Conservation (phyloP, 1,140 invertebrate genomes). For the Potamilus streckersoni region DNA sequence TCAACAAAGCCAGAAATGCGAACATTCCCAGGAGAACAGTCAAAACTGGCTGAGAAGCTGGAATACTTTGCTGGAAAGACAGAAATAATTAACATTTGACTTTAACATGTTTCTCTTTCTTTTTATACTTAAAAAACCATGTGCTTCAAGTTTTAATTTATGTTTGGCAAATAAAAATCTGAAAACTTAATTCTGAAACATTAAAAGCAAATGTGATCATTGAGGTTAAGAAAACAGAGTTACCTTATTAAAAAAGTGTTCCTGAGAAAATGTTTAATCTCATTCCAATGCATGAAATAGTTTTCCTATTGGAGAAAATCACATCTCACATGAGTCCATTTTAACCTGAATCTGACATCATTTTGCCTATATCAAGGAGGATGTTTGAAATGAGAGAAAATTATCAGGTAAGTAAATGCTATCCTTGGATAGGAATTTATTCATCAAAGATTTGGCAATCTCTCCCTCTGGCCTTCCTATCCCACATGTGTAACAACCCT, state of each 20-base stretch:
- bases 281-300: too few relatives aligned
- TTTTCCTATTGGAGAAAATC: too few relatives aligned
- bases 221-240: conserved; percentile 1
- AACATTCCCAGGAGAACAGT: conserved; percentile 45
- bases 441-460: too few relatives aligned
- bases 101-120: neutral
- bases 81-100: conserved; percentile 12
- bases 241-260: neutral
- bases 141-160: neutral
- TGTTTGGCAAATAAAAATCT: neutral
- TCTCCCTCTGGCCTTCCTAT: too few relatives aligned
- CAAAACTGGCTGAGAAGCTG: conserved; percentile 49
- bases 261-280: too few relatives aligned
- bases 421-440: too few relatives aligned
- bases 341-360: too few relatives aligned
- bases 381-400: too few relatives aligned
- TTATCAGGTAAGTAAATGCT: too few relatives aligned
- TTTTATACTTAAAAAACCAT: neutral
- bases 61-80: conserved; percentile 45
- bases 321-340: too few relatives aligned
- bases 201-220: neutral
- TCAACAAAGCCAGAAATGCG: conserved; percentile 40
- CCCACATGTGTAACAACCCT: too few relatives aligned
- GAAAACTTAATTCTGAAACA: neutral
- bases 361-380: too few relatives aligned